Conservation (phyloP, 2,888 invertebrate species). For the Lasioglossum villosulum region DNA sequence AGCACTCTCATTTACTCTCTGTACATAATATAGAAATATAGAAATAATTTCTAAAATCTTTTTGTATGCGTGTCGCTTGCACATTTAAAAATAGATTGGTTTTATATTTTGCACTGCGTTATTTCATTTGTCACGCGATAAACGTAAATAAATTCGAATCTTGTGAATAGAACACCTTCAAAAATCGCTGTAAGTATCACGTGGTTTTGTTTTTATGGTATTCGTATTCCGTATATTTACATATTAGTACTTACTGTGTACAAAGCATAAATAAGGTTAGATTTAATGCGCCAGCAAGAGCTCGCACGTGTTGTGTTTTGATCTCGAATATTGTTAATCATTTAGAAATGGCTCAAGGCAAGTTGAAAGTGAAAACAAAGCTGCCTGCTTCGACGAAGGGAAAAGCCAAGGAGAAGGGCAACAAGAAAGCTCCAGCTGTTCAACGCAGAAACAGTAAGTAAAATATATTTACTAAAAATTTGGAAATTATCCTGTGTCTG, state of each 20-base stretch:
- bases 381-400: conserved; percentile 86
- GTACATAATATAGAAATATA: background rate
- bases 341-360: conserved; percentile 88
- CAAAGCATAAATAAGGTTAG: conserved; percentile 6
- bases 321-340: background rate
- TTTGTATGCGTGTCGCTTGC: background rate
- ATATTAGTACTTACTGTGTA: background rate
- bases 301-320: conserved; percentile 12
- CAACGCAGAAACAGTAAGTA: conserved; percentile 87
- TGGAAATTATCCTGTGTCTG: too few species aligned
- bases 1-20: too few species aligned
- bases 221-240: too few species aligned
- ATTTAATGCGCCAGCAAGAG: background rate
- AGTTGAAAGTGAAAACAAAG: conserved; percentile 89
- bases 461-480: too few species aligned
- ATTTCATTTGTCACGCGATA: background rate
- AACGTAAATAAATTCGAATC: background rate
- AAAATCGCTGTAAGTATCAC: background rate
- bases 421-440: conserved; percentile 86
- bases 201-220: conserved; percentile 12
- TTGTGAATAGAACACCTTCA: background rate
- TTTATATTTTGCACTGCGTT: too few species aligned
- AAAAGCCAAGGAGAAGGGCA: conserved; percentile 79
- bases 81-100: background rate
- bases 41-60: background rate